phyloP scores from a whole-genome alignment of 2,888 invertebrate genomes.

The Drosophila neutralis region DNA sequence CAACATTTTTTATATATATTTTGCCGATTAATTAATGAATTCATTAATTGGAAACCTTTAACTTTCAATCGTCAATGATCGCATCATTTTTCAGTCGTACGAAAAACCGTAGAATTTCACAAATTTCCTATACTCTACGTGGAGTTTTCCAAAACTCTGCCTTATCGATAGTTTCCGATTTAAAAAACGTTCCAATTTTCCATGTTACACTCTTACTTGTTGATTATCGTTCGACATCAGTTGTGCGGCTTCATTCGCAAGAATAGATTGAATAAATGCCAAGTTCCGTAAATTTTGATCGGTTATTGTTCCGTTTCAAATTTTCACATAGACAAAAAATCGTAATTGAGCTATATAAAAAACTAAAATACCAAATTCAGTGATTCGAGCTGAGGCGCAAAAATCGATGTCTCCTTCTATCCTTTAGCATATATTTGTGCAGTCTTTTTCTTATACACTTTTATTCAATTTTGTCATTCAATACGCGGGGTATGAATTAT shows the following conservation, averaged over 20 bases:
- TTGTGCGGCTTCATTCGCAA: background rate
- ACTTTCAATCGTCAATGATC: background rate
- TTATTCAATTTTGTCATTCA: background rate
- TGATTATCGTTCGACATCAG: background rate
- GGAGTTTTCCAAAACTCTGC: background rate
- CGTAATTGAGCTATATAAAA: background rate
- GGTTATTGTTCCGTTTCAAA: background rate
- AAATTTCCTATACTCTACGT: background rate
- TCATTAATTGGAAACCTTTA: background rate
- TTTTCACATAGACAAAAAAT: background rate
- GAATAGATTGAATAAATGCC: background rate
- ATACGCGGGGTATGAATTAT: background rate
- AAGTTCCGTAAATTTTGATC: background rate
- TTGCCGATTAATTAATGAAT: background rate
- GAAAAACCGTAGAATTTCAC: background rate
- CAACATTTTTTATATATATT: background rate
- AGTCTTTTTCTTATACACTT: background rate
- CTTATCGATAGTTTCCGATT: background rate
- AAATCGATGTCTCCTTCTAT: background rate
- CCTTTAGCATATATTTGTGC: background rate
- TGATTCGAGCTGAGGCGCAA: background rate
- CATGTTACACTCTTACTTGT: background rate
- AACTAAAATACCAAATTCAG: background rate
- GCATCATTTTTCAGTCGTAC: no score
- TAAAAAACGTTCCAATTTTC: background rate